These are phyloP conservation scores for Pseudochromis fuscus DNA, from an alignment of 2,797 vertebrate species.

Conservation along the genomic window DNA sequence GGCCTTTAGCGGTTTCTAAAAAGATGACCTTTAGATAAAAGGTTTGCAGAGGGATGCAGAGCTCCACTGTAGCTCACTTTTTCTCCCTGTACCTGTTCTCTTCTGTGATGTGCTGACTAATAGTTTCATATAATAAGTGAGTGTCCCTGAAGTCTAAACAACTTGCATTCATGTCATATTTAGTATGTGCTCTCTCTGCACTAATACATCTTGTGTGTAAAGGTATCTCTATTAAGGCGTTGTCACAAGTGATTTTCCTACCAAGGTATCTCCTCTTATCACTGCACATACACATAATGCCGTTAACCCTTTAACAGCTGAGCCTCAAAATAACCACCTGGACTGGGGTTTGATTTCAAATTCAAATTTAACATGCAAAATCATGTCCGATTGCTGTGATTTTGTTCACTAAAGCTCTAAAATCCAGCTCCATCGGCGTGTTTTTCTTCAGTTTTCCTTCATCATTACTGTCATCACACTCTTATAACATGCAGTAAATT, in stretches of 20 bases:
- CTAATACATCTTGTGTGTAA: slow-evolving; percentile 18
- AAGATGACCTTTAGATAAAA: slow-evolving; percentile 63
- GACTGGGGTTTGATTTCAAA: too few species aligned
- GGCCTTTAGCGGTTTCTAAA: slow-evolving; percentile 15
- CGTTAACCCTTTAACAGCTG: too few species aligned
- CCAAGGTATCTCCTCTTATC: slow-evolving; percentile 10
- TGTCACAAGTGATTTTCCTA: background rate
- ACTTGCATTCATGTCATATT: slow-evolving; percentile 29
- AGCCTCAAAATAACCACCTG: too few species aligned
- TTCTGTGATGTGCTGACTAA: slow-evolving; percentile 28
- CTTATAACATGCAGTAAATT: too few species aligned
- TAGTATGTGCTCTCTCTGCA: slow-evolving; percentile 10
- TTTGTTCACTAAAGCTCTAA: too few species aligned
- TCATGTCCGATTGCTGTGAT: too few species aligned
- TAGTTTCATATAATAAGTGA: slow-evolving; percentile 36
- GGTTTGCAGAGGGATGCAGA: too few species aligned
- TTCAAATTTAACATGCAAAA: too few species aligned
- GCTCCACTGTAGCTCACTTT: background rate
- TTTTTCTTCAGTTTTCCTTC: too few species aligned
- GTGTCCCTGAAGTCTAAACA: slow-evolving; percentile 30
- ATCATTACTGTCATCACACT: too few species aligned
- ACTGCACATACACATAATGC: background rate
- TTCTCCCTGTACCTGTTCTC: slow-evolving; percentile 5
- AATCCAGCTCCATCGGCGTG: too few species aligned
- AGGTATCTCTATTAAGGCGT: background rate